These are phyloP conservation scores for Perdita meconis DNA, from an alignment of 2,888 invertebrate genomes.

Conservation along the genomic window DNA sequence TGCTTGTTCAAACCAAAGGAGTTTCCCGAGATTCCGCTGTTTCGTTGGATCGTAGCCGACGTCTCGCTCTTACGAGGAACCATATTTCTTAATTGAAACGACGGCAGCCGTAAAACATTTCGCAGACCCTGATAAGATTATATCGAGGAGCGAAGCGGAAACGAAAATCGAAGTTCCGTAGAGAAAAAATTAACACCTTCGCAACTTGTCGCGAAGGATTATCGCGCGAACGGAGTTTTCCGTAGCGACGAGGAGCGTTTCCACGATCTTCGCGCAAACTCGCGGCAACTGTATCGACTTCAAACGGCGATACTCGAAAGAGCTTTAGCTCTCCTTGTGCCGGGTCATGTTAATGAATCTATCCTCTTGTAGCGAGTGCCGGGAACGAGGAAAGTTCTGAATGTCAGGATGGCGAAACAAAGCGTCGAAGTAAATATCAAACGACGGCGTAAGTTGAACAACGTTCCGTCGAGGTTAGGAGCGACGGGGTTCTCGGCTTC, in stretches of 20 bases:
- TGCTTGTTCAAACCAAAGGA: constrained; percentile 50
- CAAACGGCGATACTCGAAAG: constrained; percentile 13
- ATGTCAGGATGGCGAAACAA: constrained; percentile 6
- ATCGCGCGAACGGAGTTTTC: not conserved
- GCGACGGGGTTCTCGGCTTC: not conserved
- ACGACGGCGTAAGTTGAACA: not conserved
- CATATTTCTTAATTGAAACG: constrained; percentile 2
- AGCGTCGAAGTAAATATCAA: constrained; percentile 8
- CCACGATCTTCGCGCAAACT: constrained; percentile 23
- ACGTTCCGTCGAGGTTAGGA: not conserved
- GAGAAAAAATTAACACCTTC: too few species aligned
- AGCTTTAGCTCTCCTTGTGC: constrained; percentile 24
- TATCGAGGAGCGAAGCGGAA: not conserved
- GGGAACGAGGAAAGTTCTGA: constrained; percentile 12
- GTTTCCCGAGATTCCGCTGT: constrained; percentile 49
- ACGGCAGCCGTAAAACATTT: not conserved
- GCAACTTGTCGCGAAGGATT: not conserved
- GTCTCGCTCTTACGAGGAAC: constrained; percentile 17
- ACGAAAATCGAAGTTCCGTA: too few species aligned
- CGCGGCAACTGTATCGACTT: constrained; percentile 48
- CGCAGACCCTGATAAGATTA: not conserved
- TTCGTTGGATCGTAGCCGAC: constrained; percentile 16
- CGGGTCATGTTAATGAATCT: constrained; percentile 42
- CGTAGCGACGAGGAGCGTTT: constrained; percentile 1
- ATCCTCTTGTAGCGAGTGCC: constrained; percentile 1